Evolutionary conservation across 2,113 vertebrate species (phyloP).

Genomic region (Melanerpes formicivorus): DNA sequence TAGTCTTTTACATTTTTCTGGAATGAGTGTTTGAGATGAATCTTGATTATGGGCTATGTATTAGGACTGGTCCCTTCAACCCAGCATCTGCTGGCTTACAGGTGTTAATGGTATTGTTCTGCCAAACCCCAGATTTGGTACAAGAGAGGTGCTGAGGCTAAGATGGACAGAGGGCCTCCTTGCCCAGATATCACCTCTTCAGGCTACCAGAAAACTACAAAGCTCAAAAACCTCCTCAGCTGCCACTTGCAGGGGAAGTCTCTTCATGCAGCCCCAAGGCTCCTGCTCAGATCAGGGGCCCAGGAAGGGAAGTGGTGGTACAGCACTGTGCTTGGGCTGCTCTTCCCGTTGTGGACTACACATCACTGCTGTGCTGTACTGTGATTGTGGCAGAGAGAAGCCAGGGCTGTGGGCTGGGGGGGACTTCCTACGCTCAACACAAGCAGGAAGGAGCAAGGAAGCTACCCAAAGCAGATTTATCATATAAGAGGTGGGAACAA

Average conservation of each 20-base stretch:
- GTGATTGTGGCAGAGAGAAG: background rate
- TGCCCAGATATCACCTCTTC: background rate
- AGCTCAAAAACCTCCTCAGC: background rate
- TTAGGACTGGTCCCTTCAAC: background rate
- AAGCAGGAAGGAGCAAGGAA: background rate
- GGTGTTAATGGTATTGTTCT: background rate
- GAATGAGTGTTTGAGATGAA: background rate
- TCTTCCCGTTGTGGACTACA: background rate
- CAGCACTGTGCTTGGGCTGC: background rate
- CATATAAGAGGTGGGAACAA: background rate
- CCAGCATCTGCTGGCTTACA: background rate
- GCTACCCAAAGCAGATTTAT: background rate
- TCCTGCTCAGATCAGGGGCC: background rate
- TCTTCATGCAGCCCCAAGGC: background rate
- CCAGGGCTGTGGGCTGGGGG: background rate
- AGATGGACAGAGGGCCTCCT: background rate
- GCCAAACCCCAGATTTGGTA: background rate
- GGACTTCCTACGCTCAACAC: background rate
- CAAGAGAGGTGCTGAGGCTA: background rate
- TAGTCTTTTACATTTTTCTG: background rate
- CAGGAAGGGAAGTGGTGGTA: background rate
- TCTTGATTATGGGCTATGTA: background rate
- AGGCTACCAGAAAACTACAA: background rate
- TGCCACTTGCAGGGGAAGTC: background rate
- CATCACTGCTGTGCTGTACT: background rate